Conservation (phyloP, 2,797 vertebrate species). For the Muscicapa comitata region DNA sequence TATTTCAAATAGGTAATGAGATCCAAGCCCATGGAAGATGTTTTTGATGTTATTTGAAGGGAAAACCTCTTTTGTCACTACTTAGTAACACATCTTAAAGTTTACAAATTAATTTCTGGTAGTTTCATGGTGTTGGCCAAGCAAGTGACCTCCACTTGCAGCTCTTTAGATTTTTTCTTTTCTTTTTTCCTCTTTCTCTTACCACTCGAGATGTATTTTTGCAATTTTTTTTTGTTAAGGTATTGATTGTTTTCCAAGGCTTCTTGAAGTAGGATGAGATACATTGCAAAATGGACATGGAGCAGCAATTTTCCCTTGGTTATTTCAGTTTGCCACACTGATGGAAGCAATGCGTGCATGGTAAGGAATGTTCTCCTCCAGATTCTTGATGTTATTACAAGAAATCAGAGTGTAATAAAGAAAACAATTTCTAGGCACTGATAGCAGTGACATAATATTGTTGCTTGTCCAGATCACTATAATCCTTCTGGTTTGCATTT, state of each 20-base stretch:
- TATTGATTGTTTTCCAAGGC: neutral
- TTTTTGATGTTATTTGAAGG: neutral
- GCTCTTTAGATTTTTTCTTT: neutral
- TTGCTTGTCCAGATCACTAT: neutral
- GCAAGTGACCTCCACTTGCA: neutral
- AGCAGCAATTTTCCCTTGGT: neutral
- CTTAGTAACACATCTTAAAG: neutral
- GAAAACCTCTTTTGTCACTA: neutral
- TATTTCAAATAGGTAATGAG: neutral
- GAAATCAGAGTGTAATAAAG: conserved; percentile 6
- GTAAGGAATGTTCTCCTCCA: neutral
- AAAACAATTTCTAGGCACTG: conserved; percentile 13
- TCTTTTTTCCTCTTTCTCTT: neutral
- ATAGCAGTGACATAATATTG: conserved; percentile 22
- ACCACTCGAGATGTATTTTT: neutral
- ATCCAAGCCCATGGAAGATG: neutral
- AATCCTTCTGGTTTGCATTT: conserved; percentile 11
- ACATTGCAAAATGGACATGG: neutral
- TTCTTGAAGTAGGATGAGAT: neutral
- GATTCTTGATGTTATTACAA: conserved; percentile 20
- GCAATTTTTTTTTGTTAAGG: neutral
- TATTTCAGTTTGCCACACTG: neutral
- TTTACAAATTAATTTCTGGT: neutral
- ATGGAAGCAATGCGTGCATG: neutral
- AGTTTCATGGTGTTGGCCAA: neutral